Conservation (phyloP, 1,140 invertebrate genomes). For the Pararge aegeria region DNA sequence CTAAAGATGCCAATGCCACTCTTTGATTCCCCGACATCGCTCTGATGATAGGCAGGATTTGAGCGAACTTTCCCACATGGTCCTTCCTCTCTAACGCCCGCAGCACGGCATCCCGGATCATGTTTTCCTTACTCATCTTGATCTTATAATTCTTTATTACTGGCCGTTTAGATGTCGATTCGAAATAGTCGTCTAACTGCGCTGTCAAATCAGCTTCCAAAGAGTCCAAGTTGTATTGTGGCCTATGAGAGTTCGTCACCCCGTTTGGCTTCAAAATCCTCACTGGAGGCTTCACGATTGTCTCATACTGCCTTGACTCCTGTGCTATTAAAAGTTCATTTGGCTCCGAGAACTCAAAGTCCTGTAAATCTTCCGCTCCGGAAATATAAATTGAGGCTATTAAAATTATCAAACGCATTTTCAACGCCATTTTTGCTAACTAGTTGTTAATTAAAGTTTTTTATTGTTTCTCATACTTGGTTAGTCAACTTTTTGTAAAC, state of each 20-base stretch:
- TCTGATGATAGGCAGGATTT: constrained; percentile 83
- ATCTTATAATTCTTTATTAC: constrained; percentile 65
- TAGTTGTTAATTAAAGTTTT: background rate
- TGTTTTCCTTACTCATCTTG: constrained; percentile 73
- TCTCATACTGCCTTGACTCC: constrained; percentile 63
- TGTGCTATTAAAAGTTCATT: constrained; percentile 67
- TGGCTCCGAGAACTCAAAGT: constrained; percentile 52
- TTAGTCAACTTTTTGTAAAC: constrained; percentile 14
- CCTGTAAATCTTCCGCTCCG: constrained; percentile 40
- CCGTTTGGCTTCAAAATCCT: constrained; percentile 61
- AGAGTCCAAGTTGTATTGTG: constrained; percentile 70
- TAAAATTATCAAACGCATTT: constrained; percentile 30
- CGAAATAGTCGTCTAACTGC: constrained; percentile 38
- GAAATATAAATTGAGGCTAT: constrained; percentile 22
- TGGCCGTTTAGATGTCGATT: constrained; percentile 42
- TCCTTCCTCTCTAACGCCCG: constrained; percentile 74
- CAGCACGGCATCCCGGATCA: constrained; percentile 72
- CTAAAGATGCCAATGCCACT: constrained; percentile 81
- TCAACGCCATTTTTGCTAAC: constrained; percentile 41
- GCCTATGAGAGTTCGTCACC: constrained; percentile 72
- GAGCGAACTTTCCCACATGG: constrained; percentile 76
- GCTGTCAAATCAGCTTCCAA: constrained; percentile 44
- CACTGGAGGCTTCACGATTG: constrained; percentile 54
- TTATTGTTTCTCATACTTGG: background rate
- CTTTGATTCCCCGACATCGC: constrained; percentile 82